A percentile compares a stretch with the other conserved stretches of the same genome.
Evolutionary conservation across 2,888 invertebrate genomes (phyloP).

Genomic region (Papilio protenor): DNA sequence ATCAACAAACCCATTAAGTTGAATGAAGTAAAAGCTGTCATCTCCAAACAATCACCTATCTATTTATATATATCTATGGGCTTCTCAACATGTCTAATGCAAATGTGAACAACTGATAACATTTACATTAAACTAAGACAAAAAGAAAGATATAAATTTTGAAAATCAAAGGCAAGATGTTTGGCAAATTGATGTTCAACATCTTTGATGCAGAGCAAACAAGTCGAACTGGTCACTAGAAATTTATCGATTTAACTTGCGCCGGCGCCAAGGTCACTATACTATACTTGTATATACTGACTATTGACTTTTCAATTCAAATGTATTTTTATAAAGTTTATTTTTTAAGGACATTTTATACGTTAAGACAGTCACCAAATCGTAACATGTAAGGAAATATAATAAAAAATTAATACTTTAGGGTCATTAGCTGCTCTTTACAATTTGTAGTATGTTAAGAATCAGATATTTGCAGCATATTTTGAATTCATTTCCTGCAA

Average conservation of each 20-base stretch:
- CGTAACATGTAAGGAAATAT: background rate
- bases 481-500: background rate
- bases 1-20: too few relatives aligned
- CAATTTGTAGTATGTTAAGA: background rate
- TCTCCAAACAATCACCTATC: too few relatives aligned
- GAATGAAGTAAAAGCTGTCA: too few relatives aligned
- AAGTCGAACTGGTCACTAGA: conserved; percentile 38
- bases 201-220: conserved; percentile 37
- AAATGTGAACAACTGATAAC: background rate
- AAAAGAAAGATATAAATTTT: background rate
- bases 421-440: background rate
- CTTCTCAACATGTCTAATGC: background rate
- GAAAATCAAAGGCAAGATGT: background rate
- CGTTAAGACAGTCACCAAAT: background rate
- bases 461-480: background rate
- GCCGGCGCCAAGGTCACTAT: conserved; percentile 31
- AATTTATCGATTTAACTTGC: conserved; percentile 34
- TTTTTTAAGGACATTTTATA: background rate
- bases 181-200: conserved; percentile 1
- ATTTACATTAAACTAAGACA: background rate
- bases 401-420: background rate
- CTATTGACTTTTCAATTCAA: background rate
- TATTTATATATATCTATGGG: background rate
- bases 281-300: conserved; percentile 26
- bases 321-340: background rate